A percentile compares a stretch with the other conserved stretches of the same genome.
phyloP scores from a whole-genome alignment of 1,140 invertebrate genomes.

The Augochlora pura region DNA sequence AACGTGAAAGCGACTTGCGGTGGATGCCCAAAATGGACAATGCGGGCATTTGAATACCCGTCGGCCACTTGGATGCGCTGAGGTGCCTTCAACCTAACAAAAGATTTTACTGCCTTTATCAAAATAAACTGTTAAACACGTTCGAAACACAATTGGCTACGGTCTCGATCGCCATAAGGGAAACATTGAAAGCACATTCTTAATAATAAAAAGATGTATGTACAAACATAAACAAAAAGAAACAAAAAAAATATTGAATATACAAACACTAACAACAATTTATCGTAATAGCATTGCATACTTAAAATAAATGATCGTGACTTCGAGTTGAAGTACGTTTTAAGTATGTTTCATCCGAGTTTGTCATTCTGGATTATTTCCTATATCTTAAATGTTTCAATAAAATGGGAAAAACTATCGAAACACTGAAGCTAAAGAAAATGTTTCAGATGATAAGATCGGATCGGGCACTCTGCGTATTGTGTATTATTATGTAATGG shows the following conservation, averaged over 20 bases:
- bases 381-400: not conserved
- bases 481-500: conserved; percentile 12
- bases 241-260: not conserved
- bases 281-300: conserved; percentile 25
- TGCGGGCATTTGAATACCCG: conserved; percentile 93
- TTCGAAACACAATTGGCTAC: conserved; percentile 43
- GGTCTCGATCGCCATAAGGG: conserved; percentile 50
- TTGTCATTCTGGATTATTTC: conserved; percentile 10
- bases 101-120: conserved; percentile 62
- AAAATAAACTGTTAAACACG: conserved; percentile 37
- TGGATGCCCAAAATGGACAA: conserved; percentile 94
- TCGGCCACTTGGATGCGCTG: conserved; percentile 75
- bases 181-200: conserved; percentile 64
- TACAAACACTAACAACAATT: not conserved
- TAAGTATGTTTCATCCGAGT: not conserved
- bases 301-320: conserved; percentile 9
- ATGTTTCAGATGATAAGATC: not conserved
- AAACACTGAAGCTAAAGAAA: not conserved
- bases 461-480: not conserved
- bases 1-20: conserved; percentile 94
- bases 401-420: not conserved
- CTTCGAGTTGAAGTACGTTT: conserved; percentile 10
- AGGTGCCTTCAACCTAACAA: conserved; percentile 72
- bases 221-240: not conserved
- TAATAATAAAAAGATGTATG: conserved; percentile 52